These are phyloP conservation scores for Barnardius zonarius DNA, from an alignment of 2,113 vertebrate genomes.

Conservation along the genomic window DNA sequence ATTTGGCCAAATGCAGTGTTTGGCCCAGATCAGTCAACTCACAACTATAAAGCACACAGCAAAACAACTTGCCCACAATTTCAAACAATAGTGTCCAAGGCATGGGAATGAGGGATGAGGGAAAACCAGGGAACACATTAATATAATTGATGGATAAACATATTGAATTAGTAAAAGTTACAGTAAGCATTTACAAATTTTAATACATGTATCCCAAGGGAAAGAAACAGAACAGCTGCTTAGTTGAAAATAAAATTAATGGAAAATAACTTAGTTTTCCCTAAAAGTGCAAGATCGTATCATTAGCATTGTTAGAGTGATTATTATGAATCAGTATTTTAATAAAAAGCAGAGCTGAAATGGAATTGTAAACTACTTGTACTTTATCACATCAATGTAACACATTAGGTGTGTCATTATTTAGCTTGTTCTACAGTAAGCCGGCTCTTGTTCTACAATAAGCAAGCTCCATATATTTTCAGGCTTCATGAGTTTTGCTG, in stretches of 20 bases:
- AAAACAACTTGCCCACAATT: neutral
- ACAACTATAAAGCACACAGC: neutral
- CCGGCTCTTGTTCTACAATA: neutral
- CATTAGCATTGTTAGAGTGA: neutral
- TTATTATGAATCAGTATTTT: neutral
- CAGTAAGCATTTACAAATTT: neutral
- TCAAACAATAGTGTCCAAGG: neutral
- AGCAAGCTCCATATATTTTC: conserved; percentile 14
- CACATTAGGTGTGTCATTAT: neutral
- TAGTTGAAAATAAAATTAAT: conserved; percentile 28
- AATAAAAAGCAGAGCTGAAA: neutral
- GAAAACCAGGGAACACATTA: neutral
- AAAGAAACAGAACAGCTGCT: neutral
- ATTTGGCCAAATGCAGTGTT: neutral
- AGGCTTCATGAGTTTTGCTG: neutral
- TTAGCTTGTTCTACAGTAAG: neutral
- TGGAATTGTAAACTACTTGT: neutral
- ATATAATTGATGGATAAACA: neutral
- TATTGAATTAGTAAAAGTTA: neutral
- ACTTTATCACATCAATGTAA: neutral
- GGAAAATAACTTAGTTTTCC: neutral
- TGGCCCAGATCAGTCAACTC: neutral
- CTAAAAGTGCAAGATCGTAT: neutral
- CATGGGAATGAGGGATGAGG: neutral
- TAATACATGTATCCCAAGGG: neutral